phyloP scores from a whole-genome alignment of 2,113 vertebrate species.

The Grus americana region DNA sequence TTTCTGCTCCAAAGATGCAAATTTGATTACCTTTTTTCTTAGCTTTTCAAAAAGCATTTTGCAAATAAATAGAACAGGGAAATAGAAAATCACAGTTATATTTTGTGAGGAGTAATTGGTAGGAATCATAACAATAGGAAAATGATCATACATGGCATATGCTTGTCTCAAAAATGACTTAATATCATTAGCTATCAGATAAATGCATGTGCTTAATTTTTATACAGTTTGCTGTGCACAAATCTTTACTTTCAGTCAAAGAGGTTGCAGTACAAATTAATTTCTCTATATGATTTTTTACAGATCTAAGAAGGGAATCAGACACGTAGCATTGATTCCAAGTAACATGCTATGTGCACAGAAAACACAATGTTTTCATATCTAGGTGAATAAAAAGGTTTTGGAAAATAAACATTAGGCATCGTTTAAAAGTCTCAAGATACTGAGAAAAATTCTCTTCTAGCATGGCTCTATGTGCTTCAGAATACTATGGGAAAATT shows the following conservation, averaged over 20 bases:
- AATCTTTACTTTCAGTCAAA: background rate
- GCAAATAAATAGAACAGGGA: background rate
- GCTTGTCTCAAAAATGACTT: background rate
- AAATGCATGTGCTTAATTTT: background rate
- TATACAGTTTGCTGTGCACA: background rate
- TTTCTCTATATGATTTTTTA: background rate
- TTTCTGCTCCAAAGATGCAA: background rate
- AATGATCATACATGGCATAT: background rate
- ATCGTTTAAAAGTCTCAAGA: background rate
- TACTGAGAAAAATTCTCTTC: background rate
- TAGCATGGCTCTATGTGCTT: background rate
- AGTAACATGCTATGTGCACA: background rate
- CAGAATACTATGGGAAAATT: background rate
- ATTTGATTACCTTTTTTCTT: background rate
- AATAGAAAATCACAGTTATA: background rate
- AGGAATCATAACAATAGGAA: background rate
- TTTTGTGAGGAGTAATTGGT: background rate
- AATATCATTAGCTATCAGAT: background rate
- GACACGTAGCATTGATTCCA: background rate
- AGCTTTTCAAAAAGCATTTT: background rate
- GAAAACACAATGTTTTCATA: background rate
- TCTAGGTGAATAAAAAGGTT: background rate
- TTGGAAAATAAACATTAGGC: background rate
- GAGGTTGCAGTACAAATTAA: background rate
- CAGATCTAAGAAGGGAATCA: background rate